Conservation (phyloP, 2,797 vertebrate genomes). For the Mormyrus hasselquistii region DNA sequence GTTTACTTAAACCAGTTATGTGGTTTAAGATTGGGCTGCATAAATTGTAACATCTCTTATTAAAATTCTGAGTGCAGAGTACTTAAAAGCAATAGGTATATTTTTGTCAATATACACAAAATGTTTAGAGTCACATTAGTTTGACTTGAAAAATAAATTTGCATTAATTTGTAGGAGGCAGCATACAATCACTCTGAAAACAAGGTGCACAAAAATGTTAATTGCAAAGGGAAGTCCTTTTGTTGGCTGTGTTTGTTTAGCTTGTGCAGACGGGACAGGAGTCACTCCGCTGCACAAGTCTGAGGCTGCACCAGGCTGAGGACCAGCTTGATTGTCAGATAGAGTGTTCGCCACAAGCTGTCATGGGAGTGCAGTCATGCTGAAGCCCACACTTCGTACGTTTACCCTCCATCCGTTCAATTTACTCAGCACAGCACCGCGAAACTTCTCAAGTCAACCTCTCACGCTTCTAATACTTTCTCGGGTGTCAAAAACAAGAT, state of each 20-base stretch:
- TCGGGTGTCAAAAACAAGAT: constrained; percentile 12
- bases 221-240: constrained; percentile 1
- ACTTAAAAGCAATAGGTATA: constrained; percentile 58
- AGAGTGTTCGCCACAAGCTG: not conserved
- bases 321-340: constrained; percentile 14
- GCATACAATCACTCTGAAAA: constrained; percentile 12
- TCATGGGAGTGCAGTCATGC: not conserved
- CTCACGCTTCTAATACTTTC: constrained; percentile 1
- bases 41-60: constrained; percentile 2
- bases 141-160: constrained; percentile 16
- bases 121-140: constrained; percentile 42
- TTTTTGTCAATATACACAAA: constrained; percentile 63
- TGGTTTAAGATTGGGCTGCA: not conserved
- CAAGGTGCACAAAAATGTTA: constrained; percentile 14
- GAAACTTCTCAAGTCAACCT: not conserved
- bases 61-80: constrained; percentile 16
- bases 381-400: not conserved
- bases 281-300: not conserved
- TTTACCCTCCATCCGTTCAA: constrained; percentile 9
- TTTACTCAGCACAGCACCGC: not conserved
- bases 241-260: constrained; percentile 12
- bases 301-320: not conserved
- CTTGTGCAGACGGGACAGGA: not conserved
- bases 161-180: constrained; percentile 8
- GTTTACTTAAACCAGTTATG: constrained; percentile 3